Evolutionary conservation across 1,140 invertebrate genomes (phyloP), one percentile per base, ranked within the genome.

Genomic region (Philopotamus ludificatus): DNA sequence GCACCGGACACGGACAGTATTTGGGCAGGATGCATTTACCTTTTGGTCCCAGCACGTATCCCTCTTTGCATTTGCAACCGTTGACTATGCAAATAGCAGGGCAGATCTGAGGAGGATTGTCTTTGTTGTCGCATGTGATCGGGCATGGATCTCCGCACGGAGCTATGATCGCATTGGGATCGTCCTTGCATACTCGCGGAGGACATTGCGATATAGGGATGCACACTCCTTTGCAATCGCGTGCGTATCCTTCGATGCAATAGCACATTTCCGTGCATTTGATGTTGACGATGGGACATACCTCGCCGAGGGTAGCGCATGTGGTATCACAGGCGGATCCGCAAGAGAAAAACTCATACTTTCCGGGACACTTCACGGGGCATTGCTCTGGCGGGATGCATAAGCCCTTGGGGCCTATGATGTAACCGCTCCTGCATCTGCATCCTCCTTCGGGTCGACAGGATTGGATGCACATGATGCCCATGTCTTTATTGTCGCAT

Each of bases 181-280:
- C 62, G 16, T 34, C 22, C 26, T 15, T 23, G 18, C 62, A 64
- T 42, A 42, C 16, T 22, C n/a, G 42, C 16, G 54, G 53, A 49
- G 65, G 67, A 50, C 74, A 76, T 53, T 73, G 23, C 0, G 54
- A 39, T n/a, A 72, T 66, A 0, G 80, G 80, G 20, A 84, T 76
- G 61, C 82, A 84, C 2, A 23, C 67, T 4, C 74, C 73, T 0
- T 65, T 63, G 15, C 49, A 22, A 60, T 79, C 65, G 3, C 82
- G 74, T 0, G 81, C 81, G 61, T 74, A 83, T 0, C 77, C 78
- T 1, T 79, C 63, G 8, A 74, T 72, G 65, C 82, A 84, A 59
- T 83, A 84, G 63, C 83, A 85, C 51, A 68, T 76, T 49, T 77
- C 71, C 18, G 79, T 82, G 53, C 83, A 84, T 12, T 73, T 68